Base-by-base conservation (phyloP, 2,113 vertebrate genomes). In the Willisornis vidua region DNA sequence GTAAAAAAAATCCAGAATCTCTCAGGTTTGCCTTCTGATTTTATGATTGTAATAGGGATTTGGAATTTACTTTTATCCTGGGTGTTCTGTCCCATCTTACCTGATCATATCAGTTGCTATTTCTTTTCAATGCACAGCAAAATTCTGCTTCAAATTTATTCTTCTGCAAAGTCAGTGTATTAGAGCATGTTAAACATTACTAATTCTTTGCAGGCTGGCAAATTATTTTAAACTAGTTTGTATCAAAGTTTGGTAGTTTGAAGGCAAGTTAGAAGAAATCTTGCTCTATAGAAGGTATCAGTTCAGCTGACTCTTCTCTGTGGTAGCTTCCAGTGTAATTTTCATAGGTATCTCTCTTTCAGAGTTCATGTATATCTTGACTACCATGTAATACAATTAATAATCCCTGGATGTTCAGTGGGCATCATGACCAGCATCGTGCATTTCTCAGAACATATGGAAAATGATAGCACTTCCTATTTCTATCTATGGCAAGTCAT, bases 361-460 rank as follows among this genome's bases (percentile, higher is more conserved):
- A 37, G 29, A 63, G 11, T 5, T 58, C 46, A 45, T 17, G 0
- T 22, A 13, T 45, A 17, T 63, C 33, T 70, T 1, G 0, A 29
- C 11, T 41, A 22, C 5, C 3, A n/a, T 7, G 7, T 41, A 77
- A 62, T 46, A 35, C 3, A 49, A 74, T 29, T 55, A 57, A 37
- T 55, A 70, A 55, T 51, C 61, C 17, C 19, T 59, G 13, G 3
- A 26, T 54, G 11, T 19, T 57, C 19, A 26, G 19, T 31, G 11
- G 15, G 6, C 12, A 87, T 54, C 17, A 66, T 41, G 16, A 57
- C 6, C 33, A 37, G 13, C 15, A 23, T 2, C n/a, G 5, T 8
- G 57, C 3, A 1, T 54, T 46, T 67, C 57, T 68, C 82, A 59
- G 52, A 79, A 58, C 6, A 2, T 28, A 19, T 18, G 13, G 18